Evolutionary conservation across 92 coral and sea anemone genomes (phyloP).

Genomic region (Chrysogorgia sp.): DNA sequence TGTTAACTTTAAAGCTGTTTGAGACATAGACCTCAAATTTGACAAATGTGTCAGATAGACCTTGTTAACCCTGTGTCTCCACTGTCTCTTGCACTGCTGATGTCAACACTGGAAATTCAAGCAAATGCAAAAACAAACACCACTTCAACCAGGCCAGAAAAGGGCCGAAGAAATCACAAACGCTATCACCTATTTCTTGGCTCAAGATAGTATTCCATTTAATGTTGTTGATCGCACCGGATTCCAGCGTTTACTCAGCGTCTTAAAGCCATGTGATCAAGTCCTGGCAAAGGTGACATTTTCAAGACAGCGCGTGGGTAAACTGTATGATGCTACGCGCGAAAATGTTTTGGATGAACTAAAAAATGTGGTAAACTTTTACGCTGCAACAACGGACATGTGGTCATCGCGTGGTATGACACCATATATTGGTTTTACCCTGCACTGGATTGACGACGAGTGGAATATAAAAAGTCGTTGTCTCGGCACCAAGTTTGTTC

Average conservation of each 20-base stretch:
- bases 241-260: background rate
- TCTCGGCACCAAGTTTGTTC: constrained; percentile 3
- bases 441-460: constrained; percentile 12
- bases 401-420: constrained; percentile 15
- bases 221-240: constrained; percentile 22
- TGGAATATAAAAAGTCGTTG: background rate
- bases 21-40: constrained; percentile 11
- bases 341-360: constrained; percentile 1
- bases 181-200: constrained; percentile 25
- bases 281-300: background rate
- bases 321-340: constrained; percentile 24
- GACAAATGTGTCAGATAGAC: constrained; percentile 23
- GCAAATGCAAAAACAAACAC: background rate
- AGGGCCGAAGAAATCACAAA: constrained; percentile 10
- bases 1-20: constrained; percentile 2
- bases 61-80: too few relatives aligned
- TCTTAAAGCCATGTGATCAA: constrained; percentile 7
- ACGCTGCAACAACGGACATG: constrained; percentile 8
- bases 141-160: constrained; percentile 11
- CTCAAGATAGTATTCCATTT: constrained; percentile 21
- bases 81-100: too few relatives aligned
- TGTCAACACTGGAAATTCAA: too few relatives aligned
- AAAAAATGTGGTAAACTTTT: background rate
- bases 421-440: background rate
- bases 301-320: background rate